Percentiles rank a stretch among this genome's conserved stretches.
Evolutionary conservation across 2,113 vertebrate genomes (phyloP).

Genomic region (Campylorhamphus procurvoides): DNA sequence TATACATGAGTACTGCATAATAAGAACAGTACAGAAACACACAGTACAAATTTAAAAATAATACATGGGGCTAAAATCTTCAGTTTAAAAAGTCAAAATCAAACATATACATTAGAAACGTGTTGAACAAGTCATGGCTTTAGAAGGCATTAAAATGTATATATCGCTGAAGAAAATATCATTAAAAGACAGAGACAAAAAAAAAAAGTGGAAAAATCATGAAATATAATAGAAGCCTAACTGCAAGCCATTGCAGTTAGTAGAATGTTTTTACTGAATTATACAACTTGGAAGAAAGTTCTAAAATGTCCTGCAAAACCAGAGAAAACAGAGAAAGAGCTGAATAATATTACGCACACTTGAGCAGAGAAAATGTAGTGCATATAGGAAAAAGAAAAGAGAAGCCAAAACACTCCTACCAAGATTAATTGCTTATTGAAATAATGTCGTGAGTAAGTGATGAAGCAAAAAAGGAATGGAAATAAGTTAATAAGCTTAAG

Average conservation of each 20-base stretch:
- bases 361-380: neutral
- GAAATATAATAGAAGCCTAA: neutral
- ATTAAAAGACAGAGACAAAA: neutral
- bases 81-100: neutral
- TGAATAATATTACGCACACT: neutral
- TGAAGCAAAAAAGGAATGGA: neutral
- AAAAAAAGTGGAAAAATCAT: neutral
- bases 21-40: neutral
- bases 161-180: neutral
- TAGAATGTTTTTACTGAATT: neutral
- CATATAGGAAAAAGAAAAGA: neutral
- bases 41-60: neutral
- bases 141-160: neutral
- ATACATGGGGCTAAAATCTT: neutral
- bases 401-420: rapidly evolving
- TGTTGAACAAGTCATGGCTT: neutral
- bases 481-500: no score
- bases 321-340: neutral
- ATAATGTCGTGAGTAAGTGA: neutral
- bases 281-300: neutral
- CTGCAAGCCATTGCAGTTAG: neutral
- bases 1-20: neutral
- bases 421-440: neutral
- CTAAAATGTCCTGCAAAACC: neutral
- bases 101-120: rapidly evolving